Conservation (phyloP, 1,140 invertebrate species). For the Papilio machaon region DNA sequence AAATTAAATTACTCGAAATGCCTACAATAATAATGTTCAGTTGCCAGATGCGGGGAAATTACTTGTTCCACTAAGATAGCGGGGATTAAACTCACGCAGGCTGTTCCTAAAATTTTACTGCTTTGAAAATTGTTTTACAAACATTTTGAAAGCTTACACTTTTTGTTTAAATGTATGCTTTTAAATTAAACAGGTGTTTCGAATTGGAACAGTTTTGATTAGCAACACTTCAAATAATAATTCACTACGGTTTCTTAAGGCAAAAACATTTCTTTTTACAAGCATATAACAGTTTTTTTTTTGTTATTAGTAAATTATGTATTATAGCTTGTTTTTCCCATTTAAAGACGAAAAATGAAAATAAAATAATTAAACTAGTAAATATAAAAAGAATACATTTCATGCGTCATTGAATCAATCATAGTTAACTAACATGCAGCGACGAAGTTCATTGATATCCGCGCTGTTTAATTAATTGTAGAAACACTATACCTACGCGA, state of each 20-base stretch:
- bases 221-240: no score
- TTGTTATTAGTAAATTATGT: no score
- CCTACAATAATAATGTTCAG: slow-evolving; percentile 41
- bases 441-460: slow-evolving; percentile 20
- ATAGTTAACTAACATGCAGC: slow-evolving; percentile 24
- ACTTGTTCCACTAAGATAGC: slow-evolving; percentile 4
- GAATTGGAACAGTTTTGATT: no score
- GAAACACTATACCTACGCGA: not conserved
- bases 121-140: not conserved
- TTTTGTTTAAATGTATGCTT: no score
- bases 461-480: slow-evolving; percentile 30
- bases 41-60: slow-evolving; percentile 31
- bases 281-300: no score
- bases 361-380: not conserved
- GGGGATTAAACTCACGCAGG: slow-evolving; percentile 1
- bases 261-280: no score
- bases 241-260: no score
- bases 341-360: no score
- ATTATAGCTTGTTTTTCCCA: no score
- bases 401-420: slow-evolving; percentile 5
- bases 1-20: slow-evolving; percentile 66
- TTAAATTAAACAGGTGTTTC: no score
- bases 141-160: not conserved
- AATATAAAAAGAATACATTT: not conserved
- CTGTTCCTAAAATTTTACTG: slow-evolving; percentile 10